Evolutionary conservation across 2,888 invertebrate genomes (phyloP).

Genomic region (Sarcophaga rosellei): DNA sequence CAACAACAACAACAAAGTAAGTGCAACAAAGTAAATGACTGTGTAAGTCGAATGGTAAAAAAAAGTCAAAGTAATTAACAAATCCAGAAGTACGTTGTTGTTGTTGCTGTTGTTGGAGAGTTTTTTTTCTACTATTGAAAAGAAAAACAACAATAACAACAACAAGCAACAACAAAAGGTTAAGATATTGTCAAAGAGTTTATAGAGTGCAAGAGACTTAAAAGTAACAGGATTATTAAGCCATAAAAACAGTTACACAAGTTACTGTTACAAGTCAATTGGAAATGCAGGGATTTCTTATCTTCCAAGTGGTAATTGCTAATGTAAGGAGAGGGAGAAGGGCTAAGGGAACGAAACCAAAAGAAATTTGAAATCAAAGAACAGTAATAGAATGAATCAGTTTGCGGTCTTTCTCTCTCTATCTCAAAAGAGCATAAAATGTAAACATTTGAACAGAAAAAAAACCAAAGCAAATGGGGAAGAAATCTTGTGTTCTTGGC

Average conservation of each 20-base stretch:
- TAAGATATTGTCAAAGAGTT: constrained; percentile 31
- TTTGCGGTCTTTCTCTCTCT: no score
- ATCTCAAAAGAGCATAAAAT: no score
- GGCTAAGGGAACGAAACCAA: not conserved
- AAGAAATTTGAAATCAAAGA: constrained; percentile 18
- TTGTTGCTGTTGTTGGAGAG: no score
- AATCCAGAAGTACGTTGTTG: constrained; percentile 44
- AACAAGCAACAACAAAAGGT: not conserved
- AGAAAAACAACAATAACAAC: constrained; percentile 5
- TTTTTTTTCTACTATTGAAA: constrained; percentile 7
- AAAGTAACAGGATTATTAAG: constrained; percentile 41
- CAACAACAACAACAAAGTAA: constrained; percentile 56
- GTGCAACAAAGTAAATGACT: constrained; percentile 30
- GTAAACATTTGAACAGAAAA: no score
- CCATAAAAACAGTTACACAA: constrained; percentile 1
- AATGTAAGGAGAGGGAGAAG: not conserved
- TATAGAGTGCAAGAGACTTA: constrained; percentile 17
- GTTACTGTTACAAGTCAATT: constrained; percentile 31
- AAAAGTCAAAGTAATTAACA: constrained; percentile 66
- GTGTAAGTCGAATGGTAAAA: constrained; percentile 25
- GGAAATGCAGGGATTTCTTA: constrained; percentile 15
- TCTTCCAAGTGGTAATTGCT: constrained; percentile 14
- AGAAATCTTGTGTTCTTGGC: no score
- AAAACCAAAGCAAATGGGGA: no score
- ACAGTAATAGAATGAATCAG: not conserved